These are phyloP conservation scores for Cyanistes caeruleus DNA, from an alignment of 2,113 vertebrate species.

Conservation along the genomic window DNA sequence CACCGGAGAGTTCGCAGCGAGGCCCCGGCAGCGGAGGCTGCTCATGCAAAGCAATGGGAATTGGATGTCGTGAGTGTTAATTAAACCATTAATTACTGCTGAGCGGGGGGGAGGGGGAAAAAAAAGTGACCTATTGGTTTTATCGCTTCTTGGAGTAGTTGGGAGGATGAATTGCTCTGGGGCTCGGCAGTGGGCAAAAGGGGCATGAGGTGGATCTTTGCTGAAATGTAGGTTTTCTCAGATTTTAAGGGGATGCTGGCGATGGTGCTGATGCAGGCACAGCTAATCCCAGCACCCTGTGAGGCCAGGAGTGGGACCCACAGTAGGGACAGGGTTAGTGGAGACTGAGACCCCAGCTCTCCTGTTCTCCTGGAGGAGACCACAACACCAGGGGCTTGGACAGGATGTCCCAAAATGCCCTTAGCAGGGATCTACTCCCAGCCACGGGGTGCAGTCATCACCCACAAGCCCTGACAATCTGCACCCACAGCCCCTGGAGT, in stretches of 20 bases:
- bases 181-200: rapidly evolving
- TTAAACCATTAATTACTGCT: conserved; percentile 69
- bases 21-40: not conserved
- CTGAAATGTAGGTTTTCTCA: not conserved
- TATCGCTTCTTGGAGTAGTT: not conserved
- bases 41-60: not conserved
- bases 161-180: not conserved
- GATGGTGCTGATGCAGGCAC: not conserved
- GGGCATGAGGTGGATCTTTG: not conserved
- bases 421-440: not conserved
- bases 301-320: not conserved
- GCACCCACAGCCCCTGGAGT: not conserved
- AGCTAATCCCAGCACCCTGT: not conserved
- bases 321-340: no score
- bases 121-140: conserved; percentile 2
- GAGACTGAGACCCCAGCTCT: not conserved
- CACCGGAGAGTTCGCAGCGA: not conserved
- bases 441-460: not conserved
- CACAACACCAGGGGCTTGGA: rapidly evolving
- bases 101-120: rapidly evolving
- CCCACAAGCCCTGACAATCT: not conserved
- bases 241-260: not conserved
- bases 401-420: not conserved
- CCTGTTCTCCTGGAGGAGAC: rapidly evolving
- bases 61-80: conserved; percentile 63